Evolutionary conservation across 2,888 invertebrate species (phyloP), one percentile per base, ranked within the genome.

Genomic region (Chromoteleia sp.): DNA sequence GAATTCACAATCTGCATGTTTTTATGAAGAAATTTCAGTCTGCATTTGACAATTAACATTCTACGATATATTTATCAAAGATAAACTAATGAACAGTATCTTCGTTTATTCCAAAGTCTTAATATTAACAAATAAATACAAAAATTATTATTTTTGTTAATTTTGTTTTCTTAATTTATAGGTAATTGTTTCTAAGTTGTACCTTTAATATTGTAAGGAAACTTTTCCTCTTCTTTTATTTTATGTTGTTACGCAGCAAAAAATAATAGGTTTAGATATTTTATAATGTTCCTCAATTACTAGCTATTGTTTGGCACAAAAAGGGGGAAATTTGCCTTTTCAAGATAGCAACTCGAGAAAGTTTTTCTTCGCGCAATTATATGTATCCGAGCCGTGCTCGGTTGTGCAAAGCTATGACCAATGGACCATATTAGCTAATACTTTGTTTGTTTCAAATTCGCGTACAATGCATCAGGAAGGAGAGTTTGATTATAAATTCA

Each of bases 391-490:
- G 25, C 8, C n/a, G 33, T 39, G 33, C 39, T 45, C 59, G 29
- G 36, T 48, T 71, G 48, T 71, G 71, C 59, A 45, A n/a, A 59
- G 15, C 41, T 30, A 71, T 50, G 59, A 61, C 71, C 52, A 71
- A 52, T 71, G 71, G 71, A 12, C 71, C 71, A 19, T 50, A 71
- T 71, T 71, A 71, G 71, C 73, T 61, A 73, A 61, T 25, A 29
- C 48, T 61, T 61, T 54, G 54, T 61, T 71, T 71, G 70, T 12
- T 59, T 54, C 43, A 43, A 43, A 73, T 61, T 73, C 54, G 21
- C 41, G 15, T 10, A 61, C 33, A 52, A 52, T 39, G 30, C 61
- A 71, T 61, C 43, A 61, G 39, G 54, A 52, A 70, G 54, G 61
- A 71, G 61, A 59, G 59, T 63, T 10, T 12, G 10, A 73, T 73